A percentile compares a stretch with the other conserved stretches of the same genome.
These are phyloP conservation scores for Sesia bembeciformis DNA, from an alignment of 2,888 invertebrate genomes.

Conservation along the genomic window DNA sequence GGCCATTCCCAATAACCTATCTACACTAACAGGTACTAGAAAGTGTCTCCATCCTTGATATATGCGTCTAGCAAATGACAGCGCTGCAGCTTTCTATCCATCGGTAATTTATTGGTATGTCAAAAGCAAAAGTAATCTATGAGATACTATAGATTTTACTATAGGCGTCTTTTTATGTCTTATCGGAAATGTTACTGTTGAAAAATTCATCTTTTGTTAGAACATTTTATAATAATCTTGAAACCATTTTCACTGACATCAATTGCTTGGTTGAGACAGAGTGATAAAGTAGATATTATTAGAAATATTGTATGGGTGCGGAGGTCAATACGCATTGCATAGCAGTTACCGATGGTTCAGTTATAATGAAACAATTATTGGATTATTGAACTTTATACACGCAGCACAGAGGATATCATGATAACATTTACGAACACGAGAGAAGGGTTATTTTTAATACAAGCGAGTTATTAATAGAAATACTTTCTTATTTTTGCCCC, in stretches of 20 bases:
- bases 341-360: slow-evolving; percentile 38
- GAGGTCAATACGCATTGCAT: slow-evolving; percentile 46
- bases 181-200: too few species aligned
- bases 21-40: not conserved
- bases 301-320: slow-evolving; percentile 40
- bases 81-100: not conserved
- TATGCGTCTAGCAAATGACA: not conserved
- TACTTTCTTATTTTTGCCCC: too few species aligned
- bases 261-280: slow-evolving; percentile 21
- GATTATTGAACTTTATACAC: slow-evolving; percentile 46
- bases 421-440: slow-evolving; percentile 7
- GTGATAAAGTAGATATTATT: slow-evolving; percentile 49
- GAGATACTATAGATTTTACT: too few species aligned
- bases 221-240: not conserved
- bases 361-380: slow-evolving; percentile 36
- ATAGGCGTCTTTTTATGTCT: too few species aligned
- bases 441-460: slow-evolving; percentile 20
- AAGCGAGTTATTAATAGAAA: slow-evolving; percentile 18
- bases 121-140: too few species aligned
- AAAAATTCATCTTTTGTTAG: too few species aligned
- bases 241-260: slow-evolving; percentile 13
- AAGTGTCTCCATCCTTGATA: not conserved
- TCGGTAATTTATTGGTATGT: too few species aligned
- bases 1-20: not conserved
- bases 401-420: slow-evolving; percentile 2